Evolutionary conservation across 2,888 invertebrate genomes (phyloP), one percentile per base, ranked within the genome.

Genomic region (Lobophora halterata): DNA sequence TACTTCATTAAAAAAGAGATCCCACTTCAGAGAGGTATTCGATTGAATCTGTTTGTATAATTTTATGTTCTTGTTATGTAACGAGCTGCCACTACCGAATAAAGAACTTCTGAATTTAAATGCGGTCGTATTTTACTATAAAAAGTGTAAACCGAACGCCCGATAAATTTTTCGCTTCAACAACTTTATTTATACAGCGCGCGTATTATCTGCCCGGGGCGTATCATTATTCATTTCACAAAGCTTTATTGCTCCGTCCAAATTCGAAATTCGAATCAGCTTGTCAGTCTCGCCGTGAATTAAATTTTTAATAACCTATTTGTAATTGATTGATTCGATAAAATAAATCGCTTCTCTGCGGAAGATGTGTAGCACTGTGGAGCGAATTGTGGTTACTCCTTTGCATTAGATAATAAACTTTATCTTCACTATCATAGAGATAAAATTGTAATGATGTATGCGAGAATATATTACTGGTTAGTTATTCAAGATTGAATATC

Each of bases 241-340:
- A 74, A 72, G 72, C 70, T 64, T 74, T 73, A 74, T 75, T 74
- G 71, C 73, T 63, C n/a, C n/a, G 60, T 55, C 62, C 65, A 34
- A 37, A 43, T 37, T 43, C 27, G 55, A 70, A 72, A 55, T 57
- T 49, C 51, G 49, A 48, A 52, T 52, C 58, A 61, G 60, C 65
- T 67, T 61, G 60, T 55, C 58, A 57, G 55, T 55, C 59, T 62
- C 58, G 59, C 58, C 52, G 61, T 61, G 68, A 69, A 72, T 78
- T 72, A 72, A 75, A 73, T 64, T 70, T 76, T 78, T 69, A 76
- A 75, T 74, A 71, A 71, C 65, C 65, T 64, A 63, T 64, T 65
- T 62, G 65, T 76, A 80, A 83, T 81, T 79, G 79, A 80, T 79
- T 79, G 78, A 79, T 71, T 64, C 61, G 68, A 75, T 78, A 67